Conservation (phyloP, 2,113 vertebrate species). For the Hepsetus odoe region DNA sequence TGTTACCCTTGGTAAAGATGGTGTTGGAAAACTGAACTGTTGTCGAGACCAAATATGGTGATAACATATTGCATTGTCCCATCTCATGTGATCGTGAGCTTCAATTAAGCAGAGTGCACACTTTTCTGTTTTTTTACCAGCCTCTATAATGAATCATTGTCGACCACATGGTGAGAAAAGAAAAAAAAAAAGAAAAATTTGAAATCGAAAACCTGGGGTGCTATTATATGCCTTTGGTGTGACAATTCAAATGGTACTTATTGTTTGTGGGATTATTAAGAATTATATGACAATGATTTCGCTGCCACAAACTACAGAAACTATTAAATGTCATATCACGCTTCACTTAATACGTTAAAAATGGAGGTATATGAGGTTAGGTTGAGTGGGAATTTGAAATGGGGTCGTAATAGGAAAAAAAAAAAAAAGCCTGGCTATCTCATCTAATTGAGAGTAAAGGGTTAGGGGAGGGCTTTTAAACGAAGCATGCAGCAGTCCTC, state of each 20-base stretch:
- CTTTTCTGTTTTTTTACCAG: constrained; percentile 28
- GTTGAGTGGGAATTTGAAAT: constrained; percentile 22
- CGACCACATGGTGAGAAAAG: constrained; percentile 43
- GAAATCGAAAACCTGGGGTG: constrained; percentile 36
- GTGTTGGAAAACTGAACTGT: background rate
- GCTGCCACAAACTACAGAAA: constrained; percentile 34
- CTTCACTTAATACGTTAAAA: constrained; percentile 41
- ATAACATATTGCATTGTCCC: constrained; percentile 18
- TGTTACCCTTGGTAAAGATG: background rate
- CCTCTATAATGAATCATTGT: constrained; percentile 56
- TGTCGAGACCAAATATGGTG: constrained; percentile 37
- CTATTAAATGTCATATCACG: constrained; percentile 38
- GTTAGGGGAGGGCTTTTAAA: constrained; percentile 47
- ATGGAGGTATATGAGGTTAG: background rate
- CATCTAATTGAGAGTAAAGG: constrained; percentile 57
- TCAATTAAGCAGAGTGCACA: constrained; percentile 43
- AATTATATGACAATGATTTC: constrained; percentile 56
- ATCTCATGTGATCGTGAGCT: constrained; percentile 36
- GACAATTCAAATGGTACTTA: constrained; percentile 56
- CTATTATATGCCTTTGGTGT: constrained; percentile 52
- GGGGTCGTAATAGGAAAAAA: background rate
- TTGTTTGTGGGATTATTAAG: constrained; percentile 50
- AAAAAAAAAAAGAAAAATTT: constrained; percentile 26
- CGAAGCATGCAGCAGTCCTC: constrained; percentile 42
- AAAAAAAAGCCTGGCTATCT: constrained; percentile 4